Percentiles rank a stretch among this genome's conserved stretches.
These are phyloP conservation scores for Ostrea edulis DNA, from an alignment of 1,140 invertebrate species.

Conservation along the genomic window DNA sequence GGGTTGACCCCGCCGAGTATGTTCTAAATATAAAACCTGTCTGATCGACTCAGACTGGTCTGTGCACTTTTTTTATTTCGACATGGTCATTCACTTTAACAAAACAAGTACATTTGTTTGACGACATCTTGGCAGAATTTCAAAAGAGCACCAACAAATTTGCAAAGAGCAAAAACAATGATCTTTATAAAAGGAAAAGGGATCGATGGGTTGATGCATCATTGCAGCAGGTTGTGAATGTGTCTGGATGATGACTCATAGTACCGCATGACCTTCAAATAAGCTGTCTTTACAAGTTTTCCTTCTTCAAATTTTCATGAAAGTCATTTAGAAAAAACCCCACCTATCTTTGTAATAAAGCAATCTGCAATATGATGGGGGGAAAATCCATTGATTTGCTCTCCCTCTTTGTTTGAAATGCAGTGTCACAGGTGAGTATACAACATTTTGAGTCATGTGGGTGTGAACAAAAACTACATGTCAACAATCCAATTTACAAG, in stretches of 20 bases:
- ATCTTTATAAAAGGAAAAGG: neutral
- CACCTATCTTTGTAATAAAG: neutral
- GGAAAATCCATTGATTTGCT: neutral
- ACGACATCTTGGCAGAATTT: conserved; percentile 25
- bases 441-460: conserved; percentile 37
- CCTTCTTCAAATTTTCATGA: neutral
- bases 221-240: conserved; percentile 27
- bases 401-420: neutral
- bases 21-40: conserved; percentile 62
- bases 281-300: neutral
- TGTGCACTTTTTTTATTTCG: conserved; percentile 59
- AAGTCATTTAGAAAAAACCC: neutral
- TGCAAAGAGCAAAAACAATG: conserved; percentile 23
- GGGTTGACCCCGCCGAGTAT: conserved; percentile 43
- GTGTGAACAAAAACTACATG: conserved; percentile 26
- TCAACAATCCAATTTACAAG: neutral
- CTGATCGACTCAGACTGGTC: conserved; percentile 53
- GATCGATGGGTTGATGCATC: conserved; percentile 32
- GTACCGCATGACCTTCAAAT: conserved; percentile 37
- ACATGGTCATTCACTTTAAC: neutral
- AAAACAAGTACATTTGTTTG: conserved; percentile 7
- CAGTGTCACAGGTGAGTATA: neutral
- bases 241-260: conserved; percentile 44
- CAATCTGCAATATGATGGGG: no score
- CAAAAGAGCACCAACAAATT: neutral